Percentiles rank a stretch among this genome's conserved stretches.
Conservation (phyloP, 2,113 vertebrate species). For the Chrysemys picta region DNA sequence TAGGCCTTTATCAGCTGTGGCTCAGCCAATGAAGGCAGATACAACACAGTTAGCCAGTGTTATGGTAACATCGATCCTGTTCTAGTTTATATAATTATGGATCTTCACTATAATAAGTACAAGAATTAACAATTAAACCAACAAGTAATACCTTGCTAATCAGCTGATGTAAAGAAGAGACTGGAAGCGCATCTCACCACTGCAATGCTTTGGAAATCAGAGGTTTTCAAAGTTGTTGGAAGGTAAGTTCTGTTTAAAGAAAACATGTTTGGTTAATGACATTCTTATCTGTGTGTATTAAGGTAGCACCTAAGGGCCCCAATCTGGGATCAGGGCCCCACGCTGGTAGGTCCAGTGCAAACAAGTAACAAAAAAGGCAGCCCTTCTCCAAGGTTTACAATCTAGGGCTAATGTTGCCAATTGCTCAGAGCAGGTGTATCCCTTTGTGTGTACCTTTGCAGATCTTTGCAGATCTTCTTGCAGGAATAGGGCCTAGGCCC, state of each 20-base stretch:
- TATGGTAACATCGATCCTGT: not conserved
- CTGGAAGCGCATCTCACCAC: not conserved
- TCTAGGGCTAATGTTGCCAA: not conserved
- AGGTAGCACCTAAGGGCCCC: no score
- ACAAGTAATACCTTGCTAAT: not conserved
- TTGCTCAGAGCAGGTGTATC: rapidly evolving
- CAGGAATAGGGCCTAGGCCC: not conserved
- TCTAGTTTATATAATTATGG: not conserved
- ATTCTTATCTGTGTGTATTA: no score
- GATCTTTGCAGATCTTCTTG: not conserved
- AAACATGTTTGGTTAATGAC: not conserved
- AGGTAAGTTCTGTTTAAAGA: not conserved
- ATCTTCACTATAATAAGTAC: not conserved
- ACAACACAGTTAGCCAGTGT: not conserved
- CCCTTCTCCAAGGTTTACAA: no score
- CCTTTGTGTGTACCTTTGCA: not conserved
- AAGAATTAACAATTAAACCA: not conserved
- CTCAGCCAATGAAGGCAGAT: not conserved
- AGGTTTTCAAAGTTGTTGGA: not conserved
- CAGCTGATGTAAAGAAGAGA: not conserved
- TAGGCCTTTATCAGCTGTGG: not conserved
- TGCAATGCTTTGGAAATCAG: not conserved
- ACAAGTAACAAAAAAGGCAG: no score
- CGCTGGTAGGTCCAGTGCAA: no score
- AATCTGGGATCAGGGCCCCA: no score